Evolutionary conservation across 1,140 invertebrate genomes (phyloP), one percentile per base, ranked within the genome.

Genomic region (Daktulosphaira vitifoliae): DNA sequence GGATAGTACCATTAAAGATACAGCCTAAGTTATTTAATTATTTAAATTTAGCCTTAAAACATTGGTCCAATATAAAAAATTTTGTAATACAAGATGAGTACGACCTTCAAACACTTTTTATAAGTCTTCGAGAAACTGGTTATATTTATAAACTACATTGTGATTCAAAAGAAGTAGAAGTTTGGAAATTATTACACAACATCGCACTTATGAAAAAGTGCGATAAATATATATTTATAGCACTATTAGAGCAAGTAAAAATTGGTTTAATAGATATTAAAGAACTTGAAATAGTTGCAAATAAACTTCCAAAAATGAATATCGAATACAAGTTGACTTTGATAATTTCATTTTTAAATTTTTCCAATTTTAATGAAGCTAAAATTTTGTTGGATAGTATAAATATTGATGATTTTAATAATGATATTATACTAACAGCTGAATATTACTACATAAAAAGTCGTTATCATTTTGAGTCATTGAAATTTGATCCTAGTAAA

Each of bases 1-100:
- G 56, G 56, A 62, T 62, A 48, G 16, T 29, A 5, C 56, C 56
- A 9, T 46, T 62, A 62, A 48, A 62, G 46, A 62, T 62, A 18
- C 42, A 62, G 44, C 56, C 56, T 8, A 62, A 62, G 29, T 23
- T 62, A 15, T 48, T 62, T 2, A 62, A 29, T 22, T 62, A 16
- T 11, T 33, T 62, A 20, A 48, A 62, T 48, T 46, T 2, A 9
- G 56, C 56, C 11, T 5, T 62, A 16, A 15, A 48, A 16, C 18
- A 62, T 48, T 62, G 56, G 56, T 62, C 56, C 46, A 13, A 3
- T 26, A 26, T 46, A 62, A 22, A 16, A 33, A 46, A 20, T 29
- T 13, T 46, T 29, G 44, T 6, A 29, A 62, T 62, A 1, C 18
- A 62, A 15, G 25, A 62, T 46, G 25, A 62, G 15, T 46, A 48